phyloP scores from a whole-genome alignment of 2,113 vertebrate genomes.

The Aptenodytes forsteri region DNA sequence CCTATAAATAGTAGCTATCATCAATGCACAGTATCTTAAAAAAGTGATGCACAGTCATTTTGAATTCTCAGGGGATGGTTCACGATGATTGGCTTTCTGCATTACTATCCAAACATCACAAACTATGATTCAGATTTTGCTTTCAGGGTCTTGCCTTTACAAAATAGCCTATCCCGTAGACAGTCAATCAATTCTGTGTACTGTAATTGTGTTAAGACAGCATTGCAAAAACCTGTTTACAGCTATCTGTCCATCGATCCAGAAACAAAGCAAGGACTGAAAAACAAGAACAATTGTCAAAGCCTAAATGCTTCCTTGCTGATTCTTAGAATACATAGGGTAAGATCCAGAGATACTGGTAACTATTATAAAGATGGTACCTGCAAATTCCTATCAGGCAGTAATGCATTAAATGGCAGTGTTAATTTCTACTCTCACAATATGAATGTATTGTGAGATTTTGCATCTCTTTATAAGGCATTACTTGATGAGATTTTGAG shows the following conservation, averaged over 20 bases:
- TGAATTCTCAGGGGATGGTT: not conserved
- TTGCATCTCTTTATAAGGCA: not conserved
- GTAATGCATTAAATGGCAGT: not conserved
- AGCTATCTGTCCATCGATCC: constrained; percentile 44
- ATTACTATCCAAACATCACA: not conserved
- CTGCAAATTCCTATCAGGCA: not conserved
- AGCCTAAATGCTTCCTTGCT: not conserved
- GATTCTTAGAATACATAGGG: not conserved
- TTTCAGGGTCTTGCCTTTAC: constrained; percentile 1
- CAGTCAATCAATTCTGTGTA: not conserved
- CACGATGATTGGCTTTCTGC: not conserved
- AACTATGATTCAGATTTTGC: not conserved
- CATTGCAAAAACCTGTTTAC: constrained; percentile 12
- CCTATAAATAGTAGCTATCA: not conserved
- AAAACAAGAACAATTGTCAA: constrained; percentile 6
- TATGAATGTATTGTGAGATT: not conserved
- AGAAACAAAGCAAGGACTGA: constrained; percentile 3
- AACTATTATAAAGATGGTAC: not conserved
- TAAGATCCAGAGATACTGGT: not conserved
- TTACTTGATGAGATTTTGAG: not conserved
- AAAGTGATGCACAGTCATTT: not conserved
- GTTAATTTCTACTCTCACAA: not conserved
- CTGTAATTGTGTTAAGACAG: constrained; percentile 26
- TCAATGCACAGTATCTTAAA: not conserved
- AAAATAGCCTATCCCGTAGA: not conserved